A percentile compares a stretch with the other conserved stretches of the same genome.
Conservation (phyloP, 2,113 vertebrate genomes). For the Melospiza melodia region DNA sequence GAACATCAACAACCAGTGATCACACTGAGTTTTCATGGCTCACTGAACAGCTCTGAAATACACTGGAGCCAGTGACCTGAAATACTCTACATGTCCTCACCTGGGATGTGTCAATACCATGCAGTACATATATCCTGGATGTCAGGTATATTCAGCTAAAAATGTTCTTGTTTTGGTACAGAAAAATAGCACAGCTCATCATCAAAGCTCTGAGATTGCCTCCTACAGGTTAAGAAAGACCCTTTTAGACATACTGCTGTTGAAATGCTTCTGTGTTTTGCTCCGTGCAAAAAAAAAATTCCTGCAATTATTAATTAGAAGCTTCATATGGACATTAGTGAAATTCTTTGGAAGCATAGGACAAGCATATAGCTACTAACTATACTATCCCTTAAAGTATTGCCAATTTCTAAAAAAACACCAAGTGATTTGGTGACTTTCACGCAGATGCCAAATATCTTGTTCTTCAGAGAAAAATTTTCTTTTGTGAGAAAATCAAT, state of each 20-base stretch:
- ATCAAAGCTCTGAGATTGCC: background rate
- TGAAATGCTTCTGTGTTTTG: background rate
- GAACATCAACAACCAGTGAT: background rate
- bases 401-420: background rate
- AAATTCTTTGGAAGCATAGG: background rate
- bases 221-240: background rate
- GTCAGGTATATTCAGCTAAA: background rate
- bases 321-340: background rate
- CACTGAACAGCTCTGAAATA: background rate
- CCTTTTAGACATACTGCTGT: fast-evolving
- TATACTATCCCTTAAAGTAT: background rate
- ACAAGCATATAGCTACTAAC: background rate
- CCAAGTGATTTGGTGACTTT: background rate
- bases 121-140: background rate
- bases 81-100: background rate
- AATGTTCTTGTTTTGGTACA: background rate
- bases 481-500: background rate
- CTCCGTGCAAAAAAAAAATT: background rate
- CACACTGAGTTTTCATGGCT: background rate
- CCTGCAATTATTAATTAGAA: background rate
- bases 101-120: background rate
- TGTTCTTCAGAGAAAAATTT: background rate
- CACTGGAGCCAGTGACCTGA: background rate
- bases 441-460: background rate
- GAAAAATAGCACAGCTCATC: background rate